phyloP scores from a whole-genome alignment of 1,140 invertebrate genomes.

The Zaprionus camerounensis region DNA sequence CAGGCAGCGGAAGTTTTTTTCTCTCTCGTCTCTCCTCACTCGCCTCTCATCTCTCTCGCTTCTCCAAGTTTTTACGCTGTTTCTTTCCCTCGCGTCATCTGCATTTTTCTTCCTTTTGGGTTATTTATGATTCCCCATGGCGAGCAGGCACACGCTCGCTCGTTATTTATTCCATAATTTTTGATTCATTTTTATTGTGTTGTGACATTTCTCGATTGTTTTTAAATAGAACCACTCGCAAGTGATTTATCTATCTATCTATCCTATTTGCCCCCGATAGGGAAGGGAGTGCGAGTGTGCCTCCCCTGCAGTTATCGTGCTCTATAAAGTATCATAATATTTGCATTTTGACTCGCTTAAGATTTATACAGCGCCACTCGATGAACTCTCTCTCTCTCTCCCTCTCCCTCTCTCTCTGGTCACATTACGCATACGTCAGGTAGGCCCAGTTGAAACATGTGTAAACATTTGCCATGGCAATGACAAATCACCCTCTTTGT shows the following conservation, averaged over 20 bases:
- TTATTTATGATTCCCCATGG: slow-evolving; percentile 62
- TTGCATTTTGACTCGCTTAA: slow-evolving; percentile 45
- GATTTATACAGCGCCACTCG: slow-evolving; percentile 17
- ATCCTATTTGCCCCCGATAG: slow-evolving; percentile 55
- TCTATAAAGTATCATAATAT: slow-evolving; percentile 47
- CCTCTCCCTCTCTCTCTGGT: background rate
- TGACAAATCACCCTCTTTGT: slow-evolving; percentile 33
- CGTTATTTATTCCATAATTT: slow-evolving; percentile 82
- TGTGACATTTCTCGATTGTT: slow-evolving; percentile 72
- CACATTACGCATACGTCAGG: slow-evolving; percentile 60
- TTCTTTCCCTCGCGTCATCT: slow-evolving; percentile 11
- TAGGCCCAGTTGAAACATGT: background rate
- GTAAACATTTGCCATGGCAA: slow-evolving; percentile 35
- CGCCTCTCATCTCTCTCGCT: slow-evolving; percentile 16
- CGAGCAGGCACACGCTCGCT: slow-evolving; percentile 32
- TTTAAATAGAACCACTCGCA: slow-evolving; percentile 57
- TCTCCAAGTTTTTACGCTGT: slow-evolving; percentile 33
- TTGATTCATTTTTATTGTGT: slow-evolving; percentile 82
- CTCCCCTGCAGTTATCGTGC: slow-evolving; percentile 4
- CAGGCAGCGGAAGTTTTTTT: slow-evolving; percentile 72
- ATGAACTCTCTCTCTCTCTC: background rate
- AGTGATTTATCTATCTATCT: slow-evolving; percentile 63
- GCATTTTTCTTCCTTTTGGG: slow-evolving; percentile 17
- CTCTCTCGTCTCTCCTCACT: slow-evolving; percentile 24
- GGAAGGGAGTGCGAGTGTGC: too few species aligned